These are phyloP conservation scores for Vandiemenella viatica DNA, from an alignment of 2,888 invertebrate genomes.

Conservation along the genomic window DNA sequence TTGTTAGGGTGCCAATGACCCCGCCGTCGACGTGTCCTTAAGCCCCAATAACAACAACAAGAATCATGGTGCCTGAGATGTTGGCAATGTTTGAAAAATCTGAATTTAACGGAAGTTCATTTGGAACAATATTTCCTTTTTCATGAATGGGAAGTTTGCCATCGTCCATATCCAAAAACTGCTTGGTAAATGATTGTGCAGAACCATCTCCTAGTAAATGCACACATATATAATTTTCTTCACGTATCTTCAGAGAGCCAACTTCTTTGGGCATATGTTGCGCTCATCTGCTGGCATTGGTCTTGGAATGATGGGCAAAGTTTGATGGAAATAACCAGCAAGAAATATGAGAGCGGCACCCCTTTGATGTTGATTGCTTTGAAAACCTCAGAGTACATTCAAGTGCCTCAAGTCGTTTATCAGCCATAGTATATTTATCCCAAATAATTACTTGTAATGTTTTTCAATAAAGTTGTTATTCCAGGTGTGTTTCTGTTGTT, in stretches of 20 bases:
- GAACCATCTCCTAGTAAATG: background rate
- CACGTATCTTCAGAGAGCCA: background rate
- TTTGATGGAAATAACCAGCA: background rate
- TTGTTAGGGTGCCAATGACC: too few species aligned
- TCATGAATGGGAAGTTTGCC: background rate
- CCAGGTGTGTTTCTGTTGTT: background rate
- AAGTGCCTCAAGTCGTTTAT: background rate
- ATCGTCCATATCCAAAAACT: background rate
- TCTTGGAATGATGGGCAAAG: conserved; percentile 1
- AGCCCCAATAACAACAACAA: too few species aligned
- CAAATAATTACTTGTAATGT: background rate
- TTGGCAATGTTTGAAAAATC: background rate
- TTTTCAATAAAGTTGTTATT: background rate
- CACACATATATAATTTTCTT: background rate
- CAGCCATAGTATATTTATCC: background rate
- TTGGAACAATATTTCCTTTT: background rate
- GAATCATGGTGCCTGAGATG: too few species aligned
- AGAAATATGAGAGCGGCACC: background rate
- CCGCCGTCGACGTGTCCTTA: too few species aligned
- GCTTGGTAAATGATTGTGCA: background rate
- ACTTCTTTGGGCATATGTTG: background rate
- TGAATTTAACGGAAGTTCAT: background rate
- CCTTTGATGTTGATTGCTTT: background rate
- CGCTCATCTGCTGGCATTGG: background rate
- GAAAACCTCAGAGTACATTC: background rate